These are phyloP conservation scores for Eristalis arbustorum DNA, from an alignment of 2,888 invertebrate genomes.

Conservation along the genomic window DNA sequence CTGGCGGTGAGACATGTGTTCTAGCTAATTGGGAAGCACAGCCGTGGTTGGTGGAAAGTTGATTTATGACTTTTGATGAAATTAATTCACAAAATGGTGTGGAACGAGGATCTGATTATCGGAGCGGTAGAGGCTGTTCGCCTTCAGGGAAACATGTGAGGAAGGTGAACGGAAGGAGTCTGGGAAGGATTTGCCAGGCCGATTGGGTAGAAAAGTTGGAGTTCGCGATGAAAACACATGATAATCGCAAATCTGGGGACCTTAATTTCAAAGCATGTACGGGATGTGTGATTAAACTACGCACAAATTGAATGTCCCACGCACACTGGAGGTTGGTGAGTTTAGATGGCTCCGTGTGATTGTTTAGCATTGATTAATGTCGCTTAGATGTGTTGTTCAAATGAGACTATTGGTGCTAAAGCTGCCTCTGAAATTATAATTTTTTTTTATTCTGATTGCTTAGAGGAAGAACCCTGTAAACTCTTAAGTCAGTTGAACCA, in stretches of 20 bases:
- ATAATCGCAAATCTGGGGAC: neutral
- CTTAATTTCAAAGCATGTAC: neutral
- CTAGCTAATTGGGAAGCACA: slow-evolving; percentile 35
- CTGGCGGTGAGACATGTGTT: slow-evolving; percentile 36
- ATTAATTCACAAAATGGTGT: neutral
- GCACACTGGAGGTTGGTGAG: too few relatives aligned
- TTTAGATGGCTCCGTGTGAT: too few relatives aligned
- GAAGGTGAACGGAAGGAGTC: neutral
- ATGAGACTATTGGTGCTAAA: too few relatives aligned
- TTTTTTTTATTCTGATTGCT: too few relatives aligned
- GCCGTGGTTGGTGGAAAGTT: slow-evolving; percentile 7
- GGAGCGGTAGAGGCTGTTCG: neutral
- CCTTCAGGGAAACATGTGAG: neutral
- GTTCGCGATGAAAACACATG: neutral
- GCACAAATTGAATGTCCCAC: neutral
- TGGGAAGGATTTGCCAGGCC: neutral
- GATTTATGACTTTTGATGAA: slow-evolving; percentile 29
- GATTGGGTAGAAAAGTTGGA: neutral
- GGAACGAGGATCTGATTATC: neutral
- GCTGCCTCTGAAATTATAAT: too few relatives aligned
- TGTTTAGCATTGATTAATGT: too few relatives aligned
- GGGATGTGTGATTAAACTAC: neutral
- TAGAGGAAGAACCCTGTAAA: too few relatives aligned
- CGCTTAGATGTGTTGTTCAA: too few relatives aligned
- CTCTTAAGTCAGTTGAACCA: too few relatives aligned